A percentile compares a stretch with the other conserved stretches of the same genome.
Conservation (phyloP, 2,113 vertebrate genomes). For the Aix galericulata region DNA sequence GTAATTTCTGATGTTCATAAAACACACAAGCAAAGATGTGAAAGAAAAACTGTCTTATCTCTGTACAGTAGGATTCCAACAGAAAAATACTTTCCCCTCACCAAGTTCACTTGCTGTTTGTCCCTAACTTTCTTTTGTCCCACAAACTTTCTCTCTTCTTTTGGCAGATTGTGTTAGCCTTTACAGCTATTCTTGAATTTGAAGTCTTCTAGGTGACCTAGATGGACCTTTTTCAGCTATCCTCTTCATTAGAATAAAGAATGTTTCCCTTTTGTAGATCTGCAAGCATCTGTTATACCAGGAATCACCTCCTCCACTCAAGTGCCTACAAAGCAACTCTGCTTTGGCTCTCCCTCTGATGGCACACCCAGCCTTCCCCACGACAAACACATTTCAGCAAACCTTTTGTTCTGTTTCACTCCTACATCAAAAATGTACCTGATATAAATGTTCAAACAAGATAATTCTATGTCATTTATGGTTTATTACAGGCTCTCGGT, state of each 20-base stretch:
- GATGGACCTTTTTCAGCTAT: not conserved
- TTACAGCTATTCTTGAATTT: not conserved
- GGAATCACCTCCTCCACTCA: not conserved
- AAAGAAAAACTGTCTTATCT: not conserved
- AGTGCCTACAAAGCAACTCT: not conserved
- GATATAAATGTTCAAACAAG: not conserved
- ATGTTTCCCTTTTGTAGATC: not conserved
- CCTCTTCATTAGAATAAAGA: not conserved
- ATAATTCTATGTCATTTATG: not conserved
- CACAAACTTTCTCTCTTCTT: not conserved
- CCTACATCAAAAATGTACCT: not conserved
- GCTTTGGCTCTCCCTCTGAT: not conserved
- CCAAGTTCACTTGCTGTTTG: not conserved
- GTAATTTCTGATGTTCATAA: not conserved
- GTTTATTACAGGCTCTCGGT: not conserved
- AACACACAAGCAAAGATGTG: not conserved
- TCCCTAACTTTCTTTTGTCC: too few species aligned
- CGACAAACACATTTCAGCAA: not conserved
- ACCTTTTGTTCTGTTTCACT: not conserved
- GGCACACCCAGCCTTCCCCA: not conserved
- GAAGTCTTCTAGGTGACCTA: not conserved
- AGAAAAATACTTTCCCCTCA: not conserved
- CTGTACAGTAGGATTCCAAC: not conserved
- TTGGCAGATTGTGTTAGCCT: not conserved
- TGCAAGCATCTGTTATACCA: accelerated